A percentile compares a stretch with the other conserved stretches of the same genome.
phyloP scores from a whole-genome alignment of 2,797 vertebrate species.

The Xerus rutilus region DNA sequence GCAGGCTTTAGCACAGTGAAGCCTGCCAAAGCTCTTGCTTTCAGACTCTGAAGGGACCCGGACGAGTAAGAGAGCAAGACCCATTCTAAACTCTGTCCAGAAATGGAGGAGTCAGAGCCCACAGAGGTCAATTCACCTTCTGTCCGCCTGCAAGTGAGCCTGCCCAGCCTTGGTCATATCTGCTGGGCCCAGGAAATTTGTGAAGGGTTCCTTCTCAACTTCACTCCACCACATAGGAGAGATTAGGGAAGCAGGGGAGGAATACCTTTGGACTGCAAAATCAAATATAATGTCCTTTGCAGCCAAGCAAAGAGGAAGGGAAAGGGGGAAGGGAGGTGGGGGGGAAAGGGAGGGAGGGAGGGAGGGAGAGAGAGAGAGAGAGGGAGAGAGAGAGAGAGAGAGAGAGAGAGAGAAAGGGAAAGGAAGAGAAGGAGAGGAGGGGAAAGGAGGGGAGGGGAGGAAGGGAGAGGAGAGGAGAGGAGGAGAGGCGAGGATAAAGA shows the following conservation, averaged over 20 bases:
- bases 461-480: background rate
- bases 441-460: no score
- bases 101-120: constrained; percentile 1
- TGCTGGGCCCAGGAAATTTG: background rate
- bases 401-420: rapidly evolving
- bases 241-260: background rate
- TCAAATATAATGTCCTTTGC: background rate
- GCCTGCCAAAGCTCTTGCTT: background rate
- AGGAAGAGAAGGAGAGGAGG: background rate
- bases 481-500: no score
- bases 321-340: background rate
- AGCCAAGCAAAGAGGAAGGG: background rate
- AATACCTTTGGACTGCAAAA: background rate
- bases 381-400: rapidly evolving
- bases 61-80: background rate
- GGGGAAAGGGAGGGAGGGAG: no score
- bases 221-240: background rate
- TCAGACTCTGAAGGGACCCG: constrained; percentile 47
- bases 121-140: background rate
- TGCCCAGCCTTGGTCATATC: background rate
- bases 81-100: constrained; percentile 41
- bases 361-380: rapidly evolving
- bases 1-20: constrained; percentile 57
- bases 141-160: background rate
- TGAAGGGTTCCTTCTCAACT: constrained; percentile 42